These are phyloP conservation scores for Perizoma affinitatum DNA, from an alignment of 2,888 invertebrate genomes.

Conservation along the genomic window DNA sequence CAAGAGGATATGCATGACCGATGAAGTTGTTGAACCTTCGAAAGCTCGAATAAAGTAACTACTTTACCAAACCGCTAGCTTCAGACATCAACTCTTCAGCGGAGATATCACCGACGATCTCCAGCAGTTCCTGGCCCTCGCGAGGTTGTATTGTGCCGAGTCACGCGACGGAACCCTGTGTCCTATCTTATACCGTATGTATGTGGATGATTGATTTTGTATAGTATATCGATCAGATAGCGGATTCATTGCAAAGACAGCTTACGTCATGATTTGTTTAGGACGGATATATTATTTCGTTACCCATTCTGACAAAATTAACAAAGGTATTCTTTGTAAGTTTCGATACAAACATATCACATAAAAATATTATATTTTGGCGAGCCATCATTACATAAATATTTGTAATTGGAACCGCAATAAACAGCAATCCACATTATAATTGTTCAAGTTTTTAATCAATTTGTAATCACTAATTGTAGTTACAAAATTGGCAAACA, in stretches of 20 bases:
- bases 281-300: too few relatives aligned
- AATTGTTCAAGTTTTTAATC: constrained; percentile 19
- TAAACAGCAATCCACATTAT: constrained; percentile 14
- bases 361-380: background rate
- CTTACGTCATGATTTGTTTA: background rate
- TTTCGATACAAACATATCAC: background rate
- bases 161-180: constrained; percentile 52
- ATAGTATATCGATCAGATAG: constrained; percentile 16
- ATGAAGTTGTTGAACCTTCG: constrained; percentile 10
- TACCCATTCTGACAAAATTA: too few relatives aligned
- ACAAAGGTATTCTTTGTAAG: background rate
- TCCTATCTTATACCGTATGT: constrained; percentile 21
- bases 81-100: constrained; percentile 30
- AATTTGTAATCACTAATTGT: constrained; percentile 17
- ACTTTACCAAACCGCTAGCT: constrained; percentile 17
- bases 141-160: constrained; percentile 54
- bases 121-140: constrained; percentile 55
- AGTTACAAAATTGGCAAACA: constrained; percentile 12
- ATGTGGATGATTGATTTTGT: constrained; percentile 35
- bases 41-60: constrained; percentile 16
- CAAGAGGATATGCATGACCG: constrained; percentile 3
- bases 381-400: background rate
- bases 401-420: constrained; percentile 12
- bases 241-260: constrained; percentile 19
- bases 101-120: constrained; percentile 72